Base-by-base conservation (phyloP, 2,113 vertebrate genomes). In the Platysternon megacephalum region DNA sequence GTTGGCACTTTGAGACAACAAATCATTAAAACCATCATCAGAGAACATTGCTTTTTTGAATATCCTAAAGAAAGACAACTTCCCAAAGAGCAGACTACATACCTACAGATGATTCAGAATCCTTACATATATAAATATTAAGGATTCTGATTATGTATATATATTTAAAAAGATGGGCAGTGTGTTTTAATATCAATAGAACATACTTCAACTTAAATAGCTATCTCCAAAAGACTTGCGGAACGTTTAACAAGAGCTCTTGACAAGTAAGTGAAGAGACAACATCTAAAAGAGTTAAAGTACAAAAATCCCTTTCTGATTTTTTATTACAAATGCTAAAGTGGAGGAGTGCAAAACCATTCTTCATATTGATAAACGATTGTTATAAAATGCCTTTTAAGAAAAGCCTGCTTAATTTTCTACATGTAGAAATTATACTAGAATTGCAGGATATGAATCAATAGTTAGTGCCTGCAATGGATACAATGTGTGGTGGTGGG, bases 401-500 rank as follows among this genome's bases (percentile, higher is more conserved):
- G 94, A 84, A 76, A 93, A 95, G 85, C 78, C 29, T 91, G 95
- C 42, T 96, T 85, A 65, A 86, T 94, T 96, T 91, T 88, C 92
- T 88, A 16, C 65, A 65, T 68, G 65, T 80, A 58, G 93, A 95
- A 97, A 86, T 58, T 72, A 79, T 51, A 32, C 5, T 92, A 35
- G 88, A 81, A 92, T 39, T 92, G 88, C 85, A 93, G 74, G 39
- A 93, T 95, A 51, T 82, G 89, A 94, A 97, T 97, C 81, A 84
- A 94, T 86, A 94, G 79, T 96, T 86, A 58, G 29, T 81, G 48
- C 84, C 90, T 39, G 95, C 76, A 94, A 87, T 85, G 68, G 61
- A 91, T 90, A 79, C 86, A 94, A 78, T 0, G 2, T 5, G 3
- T 32, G 24, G 39, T 85, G 79, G 0, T 3, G 0, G 0, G 0